These are phyloP conservation scores for Phrynocephalus versicolor DNA, from an alignment of 2,113 vertebrate species.

Conservation along the genomic window DNA sequence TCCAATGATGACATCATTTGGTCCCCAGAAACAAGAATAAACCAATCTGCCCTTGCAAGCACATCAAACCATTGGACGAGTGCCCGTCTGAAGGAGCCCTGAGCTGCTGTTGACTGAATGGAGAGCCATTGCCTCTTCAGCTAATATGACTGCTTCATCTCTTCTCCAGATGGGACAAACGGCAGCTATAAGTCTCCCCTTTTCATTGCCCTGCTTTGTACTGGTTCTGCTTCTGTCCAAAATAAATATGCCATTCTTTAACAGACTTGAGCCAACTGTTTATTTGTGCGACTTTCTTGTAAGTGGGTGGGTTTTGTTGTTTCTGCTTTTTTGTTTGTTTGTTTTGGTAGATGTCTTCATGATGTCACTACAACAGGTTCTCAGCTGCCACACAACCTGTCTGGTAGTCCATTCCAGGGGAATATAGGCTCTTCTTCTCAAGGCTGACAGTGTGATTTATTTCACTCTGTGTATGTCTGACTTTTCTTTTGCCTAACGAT, in stretches of 20 bases:
- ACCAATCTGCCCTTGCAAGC: too few species aligned
- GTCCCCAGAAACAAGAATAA: too few species aligned
- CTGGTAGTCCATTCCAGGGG: slow-evolving; percentile 5
- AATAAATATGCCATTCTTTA: slow-evolving; percentile 43
- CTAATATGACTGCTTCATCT: neutral
- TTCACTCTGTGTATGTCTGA: neutral
- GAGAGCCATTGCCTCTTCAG: neutral
- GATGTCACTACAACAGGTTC: neutral
- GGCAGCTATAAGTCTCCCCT: slow-evolving; percentile 21
- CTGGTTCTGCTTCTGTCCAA: slow-evolving; percentile 19
- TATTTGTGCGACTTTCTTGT: slow-evolving; percentile 5
- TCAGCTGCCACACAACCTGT: neutral
- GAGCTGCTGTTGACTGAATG: slow-evolving; percentile 37
- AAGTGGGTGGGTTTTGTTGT: slow-evolving; percentile 18
- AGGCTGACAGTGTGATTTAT: neutral
- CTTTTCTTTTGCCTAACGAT: slow-evolving; percentile 34
- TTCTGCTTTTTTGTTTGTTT: neutral
- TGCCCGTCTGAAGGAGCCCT: too few species aligned
- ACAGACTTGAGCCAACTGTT: neutral
- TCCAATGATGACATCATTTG: too few species aligned
- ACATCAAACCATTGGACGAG: too few species aligned
- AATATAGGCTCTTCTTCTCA: neutral
- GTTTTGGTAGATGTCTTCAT: neutral
- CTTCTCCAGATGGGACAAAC: slow-evolving; percentile 20
- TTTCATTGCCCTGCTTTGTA: slow-evolving; percentile 12